Evolutionary conservation across 2,888 invertebrate genomes (phyloP), one percentile per base, ranked within the genome.

Genomic region (Ametastegia equiseti): DNA sequence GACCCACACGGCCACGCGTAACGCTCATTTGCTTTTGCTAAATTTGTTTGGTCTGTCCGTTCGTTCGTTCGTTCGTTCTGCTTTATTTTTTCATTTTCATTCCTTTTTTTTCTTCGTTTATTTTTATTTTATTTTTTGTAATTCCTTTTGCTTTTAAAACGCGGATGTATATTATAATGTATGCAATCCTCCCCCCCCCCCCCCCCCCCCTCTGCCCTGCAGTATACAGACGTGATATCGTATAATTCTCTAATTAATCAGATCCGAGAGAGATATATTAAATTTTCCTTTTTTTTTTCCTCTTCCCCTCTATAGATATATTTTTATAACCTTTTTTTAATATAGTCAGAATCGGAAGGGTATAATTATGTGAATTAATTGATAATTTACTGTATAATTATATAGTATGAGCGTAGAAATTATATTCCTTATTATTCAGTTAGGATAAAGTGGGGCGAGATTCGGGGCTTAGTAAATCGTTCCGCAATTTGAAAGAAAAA

Each of bases 21-120:
- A 4, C 23, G 39, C 23, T 78, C 60, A 42, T 63, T 78, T 78
- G 78, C 63, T 63, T 78, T 78, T 78, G 45, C 78, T 78, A 78
- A 78, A 78, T 78, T 78, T 63, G 60, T 78, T 78, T 63, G 60
- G 63, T 78, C 60, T 78, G 60, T 78, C 60, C 27, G 23, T 75
- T 33, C n/a, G 71, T 30, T 15, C 15, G 30, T 30, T 30, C 63
- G 13, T 30, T 69, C 27, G n/a, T n/a, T 42, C 5, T 71, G 42
- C 13, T 45, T 4, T 27, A 69, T 45, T 69, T 45, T 69, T 27
- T n/a, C 27, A 45, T 45, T n/a, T 2, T 1, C 23, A 36, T 36
- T 9, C 19, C n/a, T n/a, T 23, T 45, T 23, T 27, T 11, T 23
- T 23, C 7, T 9, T 19, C 7, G n/a, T 9, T 54, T 54, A 2